Conservation (phyloP, 2,797 vertebrate genomes). For the Antrozous pallidus region DNA sequence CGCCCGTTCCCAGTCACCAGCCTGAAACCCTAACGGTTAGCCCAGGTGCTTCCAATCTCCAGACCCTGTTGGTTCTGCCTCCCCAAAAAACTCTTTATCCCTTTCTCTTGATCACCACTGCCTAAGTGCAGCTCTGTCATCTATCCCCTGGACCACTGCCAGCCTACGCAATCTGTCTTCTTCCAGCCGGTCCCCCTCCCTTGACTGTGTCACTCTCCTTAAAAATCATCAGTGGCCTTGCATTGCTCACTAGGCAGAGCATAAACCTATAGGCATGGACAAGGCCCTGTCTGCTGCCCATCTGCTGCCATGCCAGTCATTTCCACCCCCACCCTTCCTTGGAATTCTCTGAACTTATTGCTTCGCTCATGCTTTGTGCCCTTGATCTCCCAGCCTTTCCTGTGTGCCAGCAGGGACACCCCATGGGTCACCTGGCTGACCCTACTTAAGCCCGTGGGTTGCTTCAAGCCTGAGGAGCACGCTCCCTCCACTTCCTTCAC, state of each 20-base stretch:
- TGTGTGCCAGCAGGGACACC: not conserved
- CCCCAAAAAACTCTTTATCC: not conserved
- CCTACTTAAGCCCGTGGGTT: not conserved
- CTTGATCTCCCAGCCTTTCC: not conserved
- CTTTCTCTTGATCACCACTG: not conserved
- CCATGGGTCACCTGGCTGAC: not conserved
- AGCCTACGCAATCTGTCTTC: not conserved
- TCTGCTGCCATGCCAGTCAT: not conserved
- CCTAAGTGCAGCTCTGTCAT: fast-evolving
- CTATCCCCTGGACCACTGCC: not conserved
- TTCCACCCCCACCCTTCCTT: not conserved
- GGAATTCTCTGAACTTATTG: not conserved
- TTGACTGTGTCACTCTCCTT: not conserved
- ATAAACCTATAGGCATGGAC: not conserved
- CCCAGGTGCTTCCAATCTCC: not conserved
- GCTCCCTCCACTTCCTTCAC: not conserved
- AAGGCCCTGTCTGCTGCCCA: not conserved
- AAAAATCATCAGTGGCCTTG: not conserved
- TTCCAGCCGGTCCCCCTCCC: not conserved
- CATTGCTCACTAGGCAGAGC: not conserved
- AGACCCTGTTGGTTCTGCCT: not conserved
- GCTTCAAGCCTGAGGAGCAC: not conserved
- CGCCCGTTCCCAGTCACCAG: not conserved
- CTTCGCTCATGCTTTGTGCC: not conserved
- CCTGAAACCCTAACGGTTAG: not conserved